These are phyloP conservation scores for Cactoblastis cactorum DNA, from an alignment of 2,888 invertebrate genomes.

Conservation along the genomic window DNA sequence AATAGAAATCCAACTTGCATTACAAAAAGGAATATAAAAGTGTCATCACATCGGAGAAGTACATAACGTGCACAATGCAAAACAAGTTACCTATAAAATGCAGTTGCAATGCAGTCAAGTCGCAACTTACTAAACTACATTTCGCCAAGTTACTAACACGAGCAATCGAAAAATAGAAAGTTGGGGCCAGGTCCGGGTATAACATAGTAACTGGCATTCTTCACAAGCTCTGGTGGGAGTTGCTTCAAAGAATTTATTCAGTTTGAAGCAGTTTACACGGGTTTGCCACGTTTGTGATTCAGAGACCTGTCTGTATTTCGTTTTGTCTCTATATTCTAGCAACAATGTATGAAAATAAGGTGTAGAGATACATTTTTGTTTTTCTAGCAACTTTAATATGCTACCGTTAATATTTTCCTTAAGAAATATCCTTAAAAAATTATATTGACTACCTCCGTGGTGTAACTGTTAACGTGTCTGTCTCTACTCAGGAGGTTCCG, in stretches of 20 bases:
- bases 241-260: slow-evolving; percentile 57
- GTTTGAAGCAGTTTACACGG: slow-evolving; percentile 34
- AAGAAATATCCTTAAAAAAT: too few relatives aligned
- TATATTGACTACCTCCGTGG: too few relatives aligned
- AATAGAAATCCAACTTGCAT: slow-evolving; percentile 14
- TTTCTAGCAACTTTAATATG: too few relatives aligned
- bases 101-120: slow-evolving; percentile 34
- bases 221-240: slow-evolving; percentile 62
- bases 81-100: slow-evolving; percentile 54
- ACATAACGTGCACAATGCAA: slow-evolving; percentile 44
- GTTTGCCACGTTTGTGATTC: slow-evolving; percentile 15
- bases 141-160: slow-evolving; percentile 68
- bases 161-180: slow-evolving; percentile 76
- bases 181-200: slow-evolving; percentile 58
- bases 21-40: slow-evolving; percentile 13
- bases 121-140: slow-evolving; percentile 59
- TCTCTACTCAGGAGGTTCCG: too few relatives aligned
- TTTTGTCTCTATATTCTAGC: too few relatives aligned
- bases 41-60: slow-evolving; percentile 27
- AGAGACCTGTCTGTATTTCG: background rate
- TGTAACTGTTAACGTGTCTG: too few relatives aligned
- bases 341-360: too few relatives aligned
- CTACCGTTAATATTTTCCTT: too few relatives aligned
- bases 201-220: slow-evolving; percentile 73
- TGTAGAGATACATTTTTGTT: too few relatives aligned